Evolutionary conservation across 2,797 vertebrate genomes (phyloP).

Genomic region (Coregonus ussuriensis): DNA sequence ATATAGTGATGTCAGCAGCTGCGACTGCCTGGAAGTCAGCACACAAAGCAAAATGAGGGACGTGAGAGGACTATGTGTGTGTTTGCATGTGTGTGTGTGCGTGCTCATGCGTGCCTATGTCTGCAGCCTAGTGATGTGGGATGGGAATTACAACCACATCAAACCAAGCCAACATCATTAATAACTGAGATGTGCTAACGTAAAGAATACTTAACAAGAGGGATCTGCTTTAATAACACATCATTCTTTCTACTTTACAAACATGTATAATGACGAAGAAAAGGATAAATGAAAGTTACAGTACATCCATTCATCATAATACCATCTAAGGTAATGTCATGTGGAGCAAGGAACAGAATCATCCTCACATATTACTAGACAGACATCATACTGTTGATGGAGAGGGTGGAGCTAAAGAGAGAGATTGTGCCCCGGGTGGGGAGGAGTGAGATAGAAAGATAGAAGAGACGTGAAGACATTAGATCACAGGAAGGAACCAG

Average conservation of each 20-base stretch:
- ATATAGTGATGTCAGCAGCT: constrained; percentile 10
- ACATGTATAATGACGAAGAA: background rate
- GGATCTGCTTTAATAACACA: background rate
- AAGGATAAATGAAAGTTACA: background rate
- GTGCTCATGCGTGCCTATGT: background rate
- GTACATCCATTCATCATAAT: background rate
- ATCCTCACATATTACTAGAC: background rate
- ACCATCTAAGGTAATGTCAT: background rate
- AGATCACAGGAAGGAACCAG: background rate
- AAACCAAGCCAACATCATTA: background rate
- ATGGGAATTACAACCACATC: background rate
- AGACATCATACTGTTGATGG: background rate
- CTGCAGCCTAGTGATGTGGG: background rate
- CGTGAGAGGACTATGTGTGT: background rate
- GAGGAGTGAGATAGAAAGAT: background rate
- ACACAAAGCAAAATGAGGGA: background rate
- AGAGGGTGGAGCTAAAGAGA: background rate
- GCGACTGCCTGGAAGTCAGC: background rate
- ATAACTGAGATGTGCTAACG: background rate
- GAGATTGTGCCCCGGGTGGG: background rate
- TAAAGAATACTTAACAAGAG: background rate
- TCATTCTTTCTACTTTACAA: background rate
- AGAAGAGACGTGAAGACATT: background rate
- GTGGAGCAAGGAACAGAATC: background rate
- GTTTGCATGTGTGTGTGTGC: background rate